These are phyloP conservation scores for Nebria ingens DNA, from an alignment of 1,140 invertebrate species.

Conservation along the genomic window DNA sequence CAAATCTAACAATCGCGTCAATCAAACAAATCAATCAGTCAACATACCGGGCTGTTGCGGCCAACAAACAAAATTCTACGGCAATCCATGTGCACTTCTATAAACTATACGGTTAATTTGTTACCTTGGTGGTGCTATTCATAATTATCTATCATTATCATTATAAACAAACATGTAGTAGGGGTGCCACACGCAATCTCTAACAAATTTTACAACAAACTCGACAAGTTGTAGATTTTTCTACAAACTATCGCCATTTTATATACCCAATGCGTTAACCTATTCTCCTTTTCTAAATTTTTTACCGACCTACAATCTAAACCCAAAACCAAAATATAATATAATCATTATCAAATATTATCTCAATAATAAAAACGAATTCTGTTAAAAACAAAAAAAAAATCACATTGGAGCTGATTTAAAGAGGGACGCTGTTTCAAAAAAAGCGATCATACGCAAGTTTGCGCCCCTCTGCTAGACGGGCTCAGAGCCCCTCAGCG, in stretches of 20 bases:
- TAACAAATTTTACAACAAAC: constrained; percentile 5
- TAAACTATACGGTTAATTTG: neutral
- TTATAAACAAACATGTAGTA: constrained; percentile 4
- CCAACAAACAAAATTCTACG: neutral
- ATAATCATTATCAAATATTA: too few relatives aligned
- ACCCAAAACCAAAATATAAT: constrained; percentile 19
- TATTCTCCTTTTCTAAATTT: too few relatives aligned
- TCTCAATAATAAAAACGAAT: constrained; percentile 11
- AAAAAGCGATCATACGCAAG: too few relatives aligned
- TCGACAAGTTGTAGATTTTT: too few relatives aligned
- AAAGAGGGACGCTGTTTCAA: constrained; percentile 19
- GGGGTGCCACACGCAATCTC: neutral
- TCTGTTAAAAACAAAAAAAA: constrained; percentile 14
- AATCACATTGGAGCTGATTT: constrained; percentile 24
- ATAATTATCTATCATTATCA: neutral
- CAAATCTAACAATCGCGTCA: neutral
- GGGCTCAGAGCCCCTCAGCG: constrained; percentile 28
- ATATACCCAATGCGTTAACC: too few relatives aligned
- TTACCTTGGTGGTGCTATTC: neutral
- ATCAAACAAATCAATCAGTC: neutral
- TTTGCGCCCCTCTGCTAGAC: constrained; percentile 16
- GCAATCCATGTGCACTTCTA: neutral
- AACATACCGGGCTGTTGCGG: neutral
- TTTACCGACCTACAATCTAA: constrained; percentile 19
- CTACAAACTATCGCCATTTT: too few relatives aligned